phyloP scores from a whole-genome alignment of 2,888 invertebrate genomes.

The Drosophila melanosoma region DNA sequence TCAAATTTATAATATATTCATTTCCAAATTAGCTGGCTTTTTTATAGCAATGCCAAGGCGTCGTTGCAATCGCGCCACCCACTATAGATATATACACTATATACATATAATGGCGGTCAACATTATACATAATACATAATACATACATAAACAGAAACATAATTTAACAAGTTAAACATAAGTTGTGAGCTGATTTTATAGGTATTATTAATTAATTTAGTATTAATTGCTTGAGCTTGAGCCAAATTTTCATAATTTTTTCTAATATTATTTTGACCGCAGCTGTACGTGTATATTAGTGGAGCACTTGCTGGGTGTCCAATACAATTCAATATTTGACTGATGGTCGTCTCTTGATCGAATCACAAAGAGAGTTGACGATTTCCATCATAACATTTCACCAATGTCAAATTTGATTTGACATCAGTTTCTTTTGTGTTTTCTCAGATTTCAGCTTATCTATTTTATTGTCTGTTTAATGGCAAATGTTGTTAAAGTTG shows the following conservation, averaged over 20 bases:
- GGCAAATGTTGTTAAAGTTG: not conserved
- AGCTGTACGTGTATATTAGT: not conserved
- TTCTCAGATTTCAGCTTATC: not conserved
- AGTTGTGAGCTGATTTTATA: too few species aligned
- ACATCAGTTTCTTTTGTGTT: not conserved
- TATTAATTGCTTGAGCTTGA: not conserved
- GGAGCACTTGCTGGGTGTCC: not conserved
- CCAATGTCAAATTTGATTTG: conserved; percentile 6
- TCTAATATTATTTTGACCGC: not conserved
- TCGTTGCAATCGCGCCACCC: conserved; percentile 23
- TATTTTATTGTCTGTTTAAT: conserved; percentile 6
- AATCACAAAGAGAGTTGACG: conserved; percentile 8
- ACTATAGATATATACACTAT: conserved; percentile 17
- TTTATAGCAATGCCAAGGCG: conserved; percentile 24
- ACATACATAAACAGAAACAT: too few species aligned
- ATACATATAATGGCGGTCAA: not conserved
- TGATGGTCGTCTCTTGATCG: conserved; percentile 29
- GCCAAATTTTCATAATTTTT: not conserved
- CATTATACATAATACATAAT: not conserved
- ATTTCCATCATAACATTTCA: not conserved
- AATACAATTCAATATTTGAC: conserved; percentile 31
- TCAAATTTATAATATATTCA: not conserved
- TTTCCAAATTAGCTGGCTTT: conserved; percentile 24
- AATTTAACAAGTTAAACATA: too few species aligned
- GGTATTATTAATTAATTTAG: not conserved